Base-by-base conservation (phyloP, 2,113 vertebrate genomes). In the Pomatostomus ruficeps region DNA sequence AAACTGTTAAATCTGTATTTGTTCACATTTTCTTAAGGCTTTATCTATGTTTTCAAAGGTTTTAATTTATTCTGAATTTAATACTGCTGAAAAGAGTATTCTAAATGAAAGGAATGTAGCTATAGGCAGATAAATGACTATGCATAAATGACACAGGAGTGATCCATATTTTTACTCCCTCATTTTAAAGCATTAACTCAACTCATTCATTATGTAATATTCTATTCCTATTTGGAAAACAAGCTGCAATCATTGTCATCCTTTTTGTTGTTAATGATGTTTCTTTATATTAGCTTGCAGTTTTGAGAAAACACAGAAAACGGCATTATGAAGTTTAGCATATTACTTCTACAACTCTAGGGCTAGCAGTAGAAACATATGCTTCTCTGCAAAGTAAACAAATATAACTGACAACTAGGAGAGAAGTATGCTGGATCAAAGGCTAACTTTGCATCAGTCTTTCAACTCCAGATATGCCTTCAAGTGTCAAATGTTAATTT, bases 51-150 rank as follows among this genome's bases (percentile, higher is more conserved):
- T 82, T 90, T 82, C 85, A 76, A 54, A 83, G 58, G 25, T 90
- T 89, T 94, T 88, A 77, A 84, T 95, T 94, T 88, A 88, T 83
- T 91, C 85, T 84, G 88, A 55, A 71, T 90, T 73, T 82, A 40
- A 90, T 91, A 77, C 67, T 51, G 25, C 71, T 94, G 90, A 85
- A 63, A 83, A 63, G 78, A 73, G 33, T 62, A 11, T 70, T 74
- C 23, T 57, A n/a, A 66, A 19, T 93, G 89, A 82, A 73, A 76
- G 57, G 65, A 71, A 45, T 14, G 43, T 72, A 73, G 81, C 89
- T 93, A 11, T 10, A 93, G 62, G 66, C 58, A 86, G 87, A 88
- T 57, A 85, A 91, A 89, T 91, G 91, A 90, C 65, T 88, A 5
- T 77, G 67, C 67, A 84, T 36, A 96, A 96, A 91, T 88, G 55